Conservation (phyloP, 2,113 vertebrate genomes). For the Chiloscyllium plagiosum region DNA sequence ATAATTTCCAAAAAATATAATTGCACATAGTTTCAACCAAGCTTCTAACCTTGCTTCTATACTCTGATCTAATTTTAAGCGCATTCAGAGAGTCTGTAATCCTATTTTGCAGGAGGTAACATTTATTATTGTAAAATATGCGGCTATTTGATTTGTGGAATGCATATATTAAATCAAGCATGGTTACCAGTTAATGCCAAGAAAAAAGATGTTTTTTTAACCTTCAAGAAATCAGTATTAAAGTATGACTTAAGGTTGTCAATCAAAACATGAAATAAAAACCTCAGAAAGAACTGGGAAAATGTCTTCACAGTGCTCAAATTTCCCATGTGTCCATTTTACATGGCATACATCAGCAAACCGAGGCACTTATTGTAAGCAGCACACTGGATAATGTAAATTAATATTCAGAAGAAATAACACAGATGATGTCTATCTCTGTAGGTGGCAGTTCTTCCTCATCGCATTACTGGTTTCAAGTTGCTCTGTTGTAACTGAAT, state of each 20-base stretch:
- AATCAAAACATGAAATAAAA: neutral
- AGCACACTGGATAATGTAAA: neutral
- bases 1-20: neutral
- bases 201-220: neutral
- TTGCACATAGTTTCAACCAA: neutral
- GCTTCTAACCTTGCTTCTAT: neutral
- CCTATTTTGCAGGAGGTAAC: neutral
- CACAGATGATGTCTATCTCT: neutral
- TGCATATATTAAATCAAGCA: neutral
- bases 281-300: neutral
- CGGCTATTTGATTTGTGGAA: too few relatives aligned
- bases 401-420: slow-evolving; percentile 25
- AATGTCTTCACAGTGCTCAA: neutral
- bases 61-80: neutral
- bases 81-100: neutral
- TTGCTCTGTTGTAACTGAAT: neutral
- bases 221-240: neutral
- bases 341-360: neutral
- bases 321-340: neutral
- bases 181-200: neutral
- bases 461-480: neutral
- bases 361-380: neutral
- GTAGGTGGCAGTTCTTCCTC: neutral
- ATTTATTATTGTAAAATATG: neutral
- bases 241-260: neutral